phyloP scores from a whole-genome alignment of 2,888 invertebrate species.

The Pachycephus smyrnensis region DNA sequence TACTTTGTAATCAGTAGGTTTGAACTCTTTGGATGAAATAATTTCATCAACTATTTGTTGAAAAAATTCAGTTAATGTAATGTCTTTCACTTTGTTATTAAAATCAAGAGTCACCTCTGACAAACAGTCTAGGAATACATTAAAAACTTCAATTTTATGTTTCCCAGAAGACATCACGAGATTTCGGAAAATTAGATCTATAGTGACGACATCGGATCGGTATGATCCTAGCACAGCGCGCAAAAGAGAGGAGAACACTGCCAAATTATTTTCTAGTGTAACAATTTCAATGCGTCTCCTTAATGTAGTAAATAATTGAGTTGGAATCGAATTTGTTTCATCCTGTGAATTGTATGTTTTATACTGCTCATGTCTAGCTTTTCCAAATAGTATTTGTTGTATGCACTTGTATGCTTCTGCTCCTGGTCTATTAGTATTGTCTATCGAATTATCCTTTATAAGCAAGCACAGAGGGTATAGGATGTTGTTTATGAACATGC shows the following conservation, averaged over 20 bases:
- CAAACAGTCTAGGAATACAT: slow-evolving; percentile 36
- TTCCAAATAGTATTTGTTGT: slow-evolving; percentile 49
- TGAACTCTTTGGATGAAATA: slow-evolving; percentile 32
- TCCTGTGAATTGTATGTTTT: slow-evolving; percentile 23
- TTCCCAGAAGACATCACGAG: slow-evolving; percentile 39
- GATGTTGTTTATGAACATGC: slow-evolving; percentile 44
- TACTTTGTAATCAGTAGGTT: slow-evolving; percentile 40
- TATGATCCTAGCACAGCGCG: slow-evolving; percentile 40
- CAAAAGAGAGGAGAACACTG: slow-evolving; percentile 42
- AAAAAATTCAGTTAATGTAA: slow-evolving; percentile 46
- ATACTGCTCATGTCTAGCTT: slow-evolving; percentile 28
- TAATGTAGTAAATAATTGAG: slow-evolving; percentile 36
- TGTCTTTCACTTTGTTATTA: slow-evolving; percentile 44
- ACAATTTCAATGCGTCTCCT: slow-evolving; percentile 22
- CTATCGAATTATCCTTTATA: slow-evolving; percentile 27
- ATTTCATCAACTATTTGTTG: slow-evolving; percentile 43
- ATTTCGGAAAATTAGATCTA: slow-evolving; percentile 51
- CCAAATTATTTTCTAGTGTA: slow-evolving; percentile 27
- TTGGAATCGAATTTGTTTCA: slow-evolving; percentile 25
- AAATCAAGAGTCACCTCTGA: slow-evolving; percentile 49
- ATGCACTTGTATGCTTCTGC: slow-evolving; percentile 47
- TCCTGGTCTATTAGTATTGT: slow-evolving; percentile 38
- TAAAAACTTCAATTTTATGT: slow-evolving; percentile 36
- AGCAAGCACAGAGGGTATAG: slow-evolving; percentile 48
- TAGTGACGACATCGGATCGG: slow-evolving; percentile 33